Percentiles rank a stretch among this genome's conserved stretches.
Conservation (phyloP, 2,888 invertebrate species). For the Andrena camellia region DNA sequence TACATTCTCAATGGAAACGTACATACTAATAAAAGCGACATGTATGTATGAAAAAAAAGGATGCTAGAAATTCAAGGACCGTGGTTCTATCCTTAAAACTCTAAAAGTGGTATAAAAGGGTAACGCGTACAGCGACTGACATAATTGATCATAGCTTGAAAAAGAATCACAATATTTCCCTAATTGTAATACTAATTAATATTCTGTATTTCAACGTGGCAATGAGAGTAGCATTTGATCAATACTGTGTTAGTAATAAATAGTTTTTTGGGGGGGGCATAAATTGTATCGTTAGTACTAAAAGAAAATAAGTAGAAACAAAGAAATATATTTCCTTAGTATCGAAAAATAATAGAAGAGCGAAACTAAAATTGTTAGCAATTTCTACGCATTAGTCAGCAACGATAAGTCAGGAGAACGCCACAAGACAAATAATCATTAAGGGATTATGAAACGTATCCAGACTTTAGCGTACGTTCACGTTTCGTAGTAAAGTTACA, state of each 20-base stretch:
- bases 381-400: neutral
- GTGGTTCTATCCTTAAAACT: neutral
- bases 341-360: neutral
- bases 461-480: too few species aligned
- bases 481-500: too few species aligned
- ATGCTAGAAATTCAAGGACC: neutral
- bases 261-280: neutral
- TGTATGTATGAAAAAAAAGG: neutral
- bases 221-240: neutral
- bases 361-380: neutral
- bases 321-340: neutral
- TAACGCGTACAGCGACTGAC: neutral
- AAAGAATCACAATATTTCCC: neutral
- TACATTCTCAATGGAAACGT: neutral
- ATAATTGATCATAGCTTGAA: neutral
- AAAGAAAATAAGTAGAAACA: neutral
- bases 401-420: neutral
- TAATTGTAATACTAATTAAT: neutral
- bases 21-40: neutral
- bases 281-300: neutral
- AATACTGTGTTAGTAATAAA: slow-evolving; percentile 2
- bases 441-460: too few species aligned
- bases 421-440: neutral
- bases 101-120: neutral
- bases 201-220: neutral